Evolutionary conservation across 2,888 invertebrate species (phyloP).

Genomic region (Stenotaenia linearis): DNA sequence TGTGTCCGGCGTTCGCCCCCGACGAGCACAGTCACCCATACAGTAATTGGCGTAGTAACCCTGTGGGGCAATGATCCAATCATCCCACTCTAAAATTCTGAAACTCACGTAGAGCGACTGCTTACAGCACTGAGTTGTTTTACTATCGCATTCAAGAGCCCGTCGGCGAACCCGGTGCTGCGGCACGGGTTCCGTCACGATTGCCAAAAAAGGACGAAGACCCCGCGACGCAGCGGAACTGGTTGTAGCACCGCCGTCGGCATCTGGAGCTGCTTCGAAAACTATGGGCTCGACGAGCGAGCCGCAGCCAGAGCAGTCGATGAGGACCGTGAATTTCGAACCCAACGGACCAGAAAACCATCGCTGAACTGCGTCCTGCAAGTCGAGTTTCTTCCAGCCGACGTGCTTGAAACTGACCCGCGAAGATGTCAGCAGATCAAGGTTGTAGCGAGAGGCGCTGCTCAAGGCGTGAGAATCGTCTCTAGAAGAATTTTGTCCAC

Average conservation of each 20-base stretch:
- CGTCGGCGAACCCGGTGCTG: conserved; percentile 63
- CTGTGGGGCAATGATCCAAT: conserved; percentile 52
- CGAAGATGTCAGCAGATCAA: conserved; percentile 56
- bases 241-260: background rate
- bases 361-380: conserved; percentile 67
- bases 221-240: conserved; percentile 35
- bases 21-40: conserved; percentile 75
- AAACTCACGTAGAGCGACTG: conserved; percentile 88
- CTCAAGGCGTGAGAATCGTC: conserved; percentile 22
- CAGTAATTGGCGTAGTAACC: conserved; percentile 93
- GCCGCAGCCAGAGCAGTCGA: conserved; percentile 51
- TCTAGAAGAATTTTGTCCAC: conserved; percentile 43
- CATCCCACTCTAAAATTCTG: conserved; percentile 86
- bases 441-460: conserved; percentile 39
- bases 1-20: conserved; percentile 70
- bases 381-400: conserved; percentile 82
- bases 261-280: conserved; percentile 36
- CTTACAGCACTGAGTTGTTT: conserved; percentile 73
- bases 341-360: conserved; percentile 55
- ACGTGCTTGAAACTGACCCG: conserved; percentile 59
- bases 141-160: conserved; percentile 73
- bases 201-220: conserved; percentile 75
- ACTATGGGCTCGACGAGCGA: conserved; percentile 42
- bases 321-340: conserved; percentile 65
- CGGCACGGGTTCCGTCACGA: conserved; percentile 67